These are phyloP conservation scores for Melinopterus prodromus DNA, from an alignment of 2,888 invertebrate genomes.

Conservation along the genomic window DNA sequence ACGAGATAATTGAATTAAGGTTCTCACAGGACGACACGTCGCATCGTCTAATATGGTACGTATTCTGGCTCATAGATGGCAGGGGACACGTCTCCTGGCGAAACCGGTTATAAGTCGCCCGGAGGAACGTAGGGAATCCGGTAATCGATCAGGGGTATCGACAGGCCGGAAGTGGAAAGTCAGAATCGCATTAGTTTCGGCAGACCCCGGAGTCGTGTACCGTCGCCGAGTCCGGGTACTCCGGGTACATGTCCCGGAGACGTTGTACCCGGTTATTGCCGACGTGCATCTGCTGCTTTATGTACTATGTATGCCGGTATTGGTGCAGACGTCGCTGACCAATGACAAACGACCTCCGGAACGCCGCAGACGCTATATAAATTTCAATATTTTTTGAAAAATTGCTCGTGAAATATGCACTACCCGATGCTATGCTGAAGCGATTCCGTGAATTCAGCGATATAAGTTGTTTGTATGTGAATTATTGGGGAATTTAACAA, in stretches of 20 bases:
- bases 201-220: neutral
- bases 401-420: neutral
- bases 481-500: neutral
- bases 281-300: neutral
- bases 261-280: neutral
- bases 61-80: neutral
- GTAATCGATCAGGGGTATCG: neutral
- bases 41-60: neutral
- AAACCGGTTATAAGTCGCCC: neutral
- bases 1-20: neutral
- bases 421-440: neutral
- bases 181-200: conserved; percentile 4
- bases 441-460: neutral
- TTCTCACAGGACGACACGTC: neutral
- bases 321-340: neutral
- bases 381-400: neutral
- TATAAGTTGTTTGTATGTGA: neutral
- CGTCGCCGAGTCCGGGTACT: neutral
- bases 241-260: neutral
- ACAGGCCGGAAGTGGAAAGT: conserved; percentile 4
- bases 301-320: neutral
- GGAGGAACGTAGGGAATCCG: neutral
- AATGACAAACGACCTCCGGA: neutral
- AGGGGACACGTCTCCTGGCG: neutral
- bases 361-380: neutral